Percentiles rank a stretch among this genome's conserved stretches.
phyloP scores from a whole-genome alignment of 2,113 vertebrate genomes.

The Anolis sagrei region DNA sequence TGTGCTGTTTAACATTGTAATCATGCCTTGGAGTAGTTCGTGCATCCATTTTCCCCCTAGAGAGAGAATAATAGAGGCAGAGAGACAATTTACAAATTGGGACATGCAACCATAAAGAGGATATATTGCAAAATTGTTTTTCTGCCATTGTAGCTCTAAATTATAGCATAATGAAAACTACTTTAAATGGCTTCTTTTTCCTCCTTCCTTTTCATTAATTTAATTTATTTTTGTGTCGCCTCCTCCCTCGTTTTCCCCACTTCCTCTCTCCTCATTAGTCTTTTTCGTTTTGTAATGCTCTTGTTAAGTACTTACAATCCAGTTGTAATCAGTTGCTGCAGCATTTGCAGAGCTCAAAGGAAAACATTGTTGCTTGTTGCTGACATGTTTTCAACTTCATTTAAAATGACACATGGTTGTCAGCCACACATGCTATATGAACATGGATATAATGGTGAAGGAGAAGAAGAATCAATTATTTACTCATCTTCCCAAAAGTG shows the following conservation, averaged over 20 bases:
- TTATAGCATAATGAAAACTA: slow-evolving; percentile 10
- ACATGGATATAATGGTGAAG: background rate
- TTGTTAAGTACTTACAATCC: slow-evolving; percentile 60
- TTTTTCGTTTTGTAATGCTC: slow-evolving; percentile 50
- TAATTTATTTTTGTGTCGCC: slow-evolving; percentile 46
- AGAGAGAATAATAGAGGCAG: slow-evolving; percentile 24
- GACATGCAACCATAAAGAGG: slow-evolving; percentile 15
- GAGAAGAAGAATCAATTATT: slow-evolving; percentile 43
- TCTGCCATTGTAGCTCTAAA: slow-evolving; percentile 39
- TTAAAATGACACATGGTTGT: slow-evolving; percentile 70
- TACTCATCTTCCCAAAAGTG: slow-evolving; percentile 47
- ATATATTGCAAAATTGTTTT: slow-evolving; percentile 10
- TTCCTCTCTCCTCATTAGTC: slow-evolving; percentile 53
- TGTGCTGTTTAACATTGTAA: slow-evolving; percentile 29
- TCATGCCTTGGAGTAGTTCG: background rate
- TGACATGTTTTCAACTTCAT: slow-evolving; percentile 72
- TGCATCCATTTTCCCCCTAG: background rate
- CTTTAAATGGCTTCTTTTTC: slow-evolving; percentile 25
- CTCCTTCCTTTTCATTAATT: slow-evolving; percentile 46
- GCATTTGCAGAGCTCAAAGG: slow-evolving; percentile 66
- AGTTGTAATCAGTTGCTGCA: slow-evolving; percentile 65
- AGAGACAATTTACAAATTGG: slow-evolving; percentile 45
- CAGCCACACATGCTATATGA: slow-evolving; percentile 54
- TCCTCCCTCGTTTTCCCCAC: slow-evolving; percentile 16
- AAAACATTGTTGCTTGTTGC: slow-evolving; percentile 67